These are phyloP conservation scores for Penaeus indicus DNA, from an alignment of 1,140 invertebrate species.

Conservation along the genomic window DNA sequence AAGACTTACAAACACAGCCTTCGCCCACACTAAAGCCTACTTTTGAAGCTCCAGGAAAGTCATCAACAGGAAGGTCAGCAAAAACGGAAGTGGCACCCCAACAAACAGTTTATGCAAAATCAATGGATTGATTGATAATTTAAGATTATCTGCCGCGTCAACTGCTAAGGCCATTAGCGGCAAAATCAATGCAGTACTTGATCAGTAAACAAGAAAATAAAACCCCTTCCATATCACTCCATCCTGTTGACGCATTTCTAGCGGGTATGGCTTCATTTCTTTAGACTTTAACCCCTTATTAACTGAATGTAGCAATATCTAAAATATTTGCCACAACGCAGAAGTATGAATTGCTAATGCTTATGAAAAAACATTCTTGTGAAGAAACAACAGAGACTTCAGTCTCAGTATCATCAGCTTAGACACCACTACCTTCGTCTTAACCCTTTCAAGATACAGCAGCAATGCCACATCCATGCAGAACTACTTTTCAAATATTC, in stretches of 20 bases:
- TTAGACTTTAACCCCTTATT: conserved; percentile 39
- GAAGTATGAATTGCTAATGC: conserved; percentile 38
- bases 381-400: neutral
- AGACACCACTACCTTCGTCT: conserved; percentile 16
- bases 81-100: conserved; percentile 1
- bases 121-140: too few relatives aligned
- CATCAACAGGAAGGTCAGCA: conserved; percentile 37
- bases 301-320: conserved; percentile 43
- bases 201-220: conserved; percentile 37
- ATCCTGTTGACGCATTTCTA: conserved; percentile 46
- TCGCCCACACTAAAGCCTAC: conserved; percentile 27
- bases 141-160: too few relatives aligned
- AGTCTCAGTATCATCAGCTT: conserved; percentile 25
- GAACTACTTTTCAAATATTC: conserved; percentile 23
- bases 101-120: conserved; percentile 45
- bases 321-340: conserved; percentile 43
- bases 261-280: conserved; percentile 10
- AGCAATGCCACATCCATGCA: conserved; percentile 38
- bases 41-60: conserved; percentile 22
- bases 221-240: conserved; percentile 27
- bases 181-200: conserved; percentile 37
- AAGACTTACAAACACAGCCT: conserved; percentile 30
- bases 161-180: too few relatives aligned
- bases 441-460: conserved; percentile 8
- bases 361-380: conserved; percentile 17